Evolutionary conservation across 2,113 vertebrate species (phyloP).

Genomic region (Callionymus lyra): DNA sequence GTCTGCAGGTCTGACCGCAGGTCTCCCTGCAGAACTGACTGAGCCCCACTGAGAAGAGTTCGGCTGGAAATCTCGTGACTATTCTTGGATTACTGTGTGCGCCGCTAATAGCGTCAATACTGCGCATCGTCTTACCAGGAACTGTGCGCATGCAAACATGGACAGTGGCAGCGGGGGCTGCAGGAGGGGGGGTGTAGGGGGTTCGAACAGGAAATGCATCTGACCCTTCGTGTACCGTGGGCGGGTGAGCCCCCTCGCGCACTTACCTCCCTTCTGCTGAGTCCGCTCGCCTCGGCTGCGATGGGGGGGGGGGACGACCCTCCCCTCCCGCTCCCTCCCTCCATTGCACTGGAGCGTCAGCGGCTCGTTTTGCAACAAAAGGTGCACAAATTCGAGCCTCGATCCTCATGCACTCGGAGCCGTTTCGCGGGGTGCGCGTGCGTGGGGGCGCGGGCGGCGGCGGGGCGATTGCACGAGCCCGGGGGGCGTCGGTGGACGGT

Average conservation of each 20-base stretch:
- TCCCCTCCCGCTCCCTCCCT: conserved; percentile 78
- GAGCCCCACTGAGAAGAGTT: conserved; percentile 17
- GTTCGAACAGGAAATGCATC: conserved; percentile 89
- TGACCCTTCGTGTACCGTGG: conserved; percentile 57
- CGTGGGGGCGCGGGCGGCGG: conserved; percentile 64
- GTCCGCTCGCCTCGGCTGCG: conserved; percentile 91
- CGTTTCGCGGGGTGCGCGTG: conserved; percentile 68
- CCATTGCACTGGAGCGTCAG: conserved; percentile 67
- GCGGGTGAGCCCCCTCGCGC: neutral
- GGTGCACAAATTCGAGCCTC: conserved; percentile 79
- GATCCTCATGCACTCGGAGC: conserved; percentile 83
- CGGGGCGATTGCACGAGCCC: conserved; percentile 68
- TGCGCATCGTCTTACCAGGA: conserved; percentile 80
- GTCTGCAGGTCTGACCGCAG: too few relatives aligned
- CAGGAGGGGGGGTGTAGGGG: conserved; percentile 44
- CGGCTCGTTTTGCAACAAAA: conserved; percentile 83
- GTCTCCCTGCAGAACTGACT: too few relatives aligned
- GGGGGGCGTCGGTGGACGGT: conserved; percentile 61
- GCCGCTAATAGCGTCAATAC: conserved; percentile 70
- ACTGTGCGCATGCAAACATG: conserved; percentile 50
- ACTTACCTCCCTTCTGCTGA: conserved; percentile 86
- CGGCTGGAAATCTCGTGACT: conserved; percentile 41
- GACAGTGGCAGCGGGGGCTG: neutral
- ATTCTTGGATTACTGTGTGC: conserved; percentile 61
- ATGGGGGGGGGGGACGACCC: conserved; percentile 81